Percentiles rank a stretch among this genome's conserved stretches.
Conservation (phyloP, 2,888 invertebrate species). For the Therioaphis trifolii region DNA sequence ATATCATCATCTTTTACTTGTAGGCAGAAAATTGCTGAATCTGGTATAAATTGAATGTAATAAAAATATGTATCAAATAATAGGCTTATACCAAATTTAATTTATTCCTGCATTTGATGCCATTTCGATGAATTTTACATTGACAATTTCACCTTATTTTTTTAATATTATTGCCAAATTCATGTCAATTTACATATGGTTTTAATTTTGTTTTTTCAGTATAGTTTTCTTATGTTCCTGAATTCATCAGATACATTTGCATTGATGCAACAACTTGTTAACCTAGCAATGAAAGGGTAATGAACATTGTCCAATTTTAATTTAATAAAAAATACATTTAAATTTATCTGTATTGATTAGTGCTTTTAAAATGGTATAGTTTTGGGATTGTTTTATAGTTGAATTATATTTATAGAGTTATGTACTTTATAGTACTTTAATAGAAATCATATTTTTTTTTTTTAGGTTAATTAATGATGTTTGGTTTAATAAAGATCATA, state of each 20-base stretch:
- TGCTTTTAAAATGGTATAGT: neutral
- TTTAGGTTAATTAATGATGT: constrained; percentile 57
- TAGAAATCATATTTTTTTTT: neutral
- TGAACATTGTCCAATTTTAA: constrained; percentile 65
- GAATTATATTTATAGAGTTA: no score
- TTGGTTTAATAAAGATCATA: constrained; percentile 72
- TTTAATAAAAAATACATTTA: constrained; percentile 65
- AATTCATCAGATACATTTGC: constrained; percentile 89
- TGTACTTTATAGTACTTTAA: no score
- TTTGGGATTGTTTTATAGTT: no score
- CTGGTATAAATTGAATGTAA: no score
- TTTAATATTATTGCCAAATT: no score
- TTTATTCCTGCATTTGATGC: no score
- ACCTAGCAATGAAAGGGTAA: constrained; percentile 94
- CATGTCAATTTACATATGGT: neutral
- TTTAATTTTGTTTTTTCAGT: constrained; percentile 70
- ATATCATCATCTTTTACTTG: no score
- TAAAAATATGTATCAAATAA: no score
- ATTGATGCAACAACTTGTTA: constrained; percentile 94
- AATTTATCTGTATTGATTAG: constrained; percentile 85
- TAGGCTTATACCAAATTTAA: no score
- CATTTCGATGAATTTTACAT: no score
- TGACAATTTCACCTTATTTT: no score
- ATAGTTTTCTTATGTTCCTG: constrained; percentile 92
- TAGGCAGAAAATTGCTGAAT: no score